These are phyloP conservation scores for Cherax destructor DNA, from an alignment of 1,140 invertebrate genomes.

Conservation along the genomic window DNA sequence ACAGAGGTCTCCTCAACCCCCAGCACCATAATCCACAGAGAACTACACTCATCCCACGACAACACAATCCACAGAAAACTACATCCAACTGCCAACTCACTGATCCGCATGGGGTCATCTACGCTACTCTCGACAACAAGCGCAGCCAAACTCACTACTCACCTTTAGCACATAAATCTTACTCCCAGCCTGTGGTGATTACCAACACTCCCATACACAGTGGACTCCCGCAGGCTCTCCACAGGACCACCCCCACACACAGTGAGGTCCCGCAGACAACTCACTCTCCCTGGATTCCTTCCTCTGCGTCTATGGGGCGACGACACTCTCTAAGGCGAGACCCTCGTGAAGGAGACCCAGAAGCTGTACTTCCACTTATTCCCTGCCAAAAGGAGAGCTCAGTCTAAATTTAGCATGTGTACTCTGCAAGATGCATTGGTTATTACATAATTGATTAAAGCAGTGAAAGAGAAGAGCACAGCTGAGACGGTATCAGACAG, in stretches of 20 bases:
- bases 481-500: too few species aligned
- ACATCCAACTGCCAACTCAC: neutral
- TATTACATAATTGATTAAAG: too few species aligned
- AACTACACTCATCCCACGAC: neutral
- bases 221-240: neutral
- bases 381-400: constrained; percentile 3
- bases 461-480: too few species aligned
- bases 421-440: too few species aligned
- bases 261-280: neutral
- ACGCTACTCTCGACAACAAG: neutral
- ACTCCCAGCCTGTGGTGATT: neutral
- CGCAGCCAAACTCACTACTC: neutral
- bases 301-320: neutral
- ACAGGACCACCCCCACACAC: neutral
- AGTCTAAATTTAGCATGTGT: neutral
- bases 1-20: neutral
- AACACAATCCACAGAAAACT: neutral
- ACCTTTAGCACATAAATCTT: neutral
- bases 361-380: neutral
- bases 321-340: neutral
- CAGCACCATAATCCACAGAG: neutral
- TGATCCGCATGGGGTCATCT: neutral
- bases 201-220: neutral
- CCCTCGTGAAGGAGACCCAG: neutral
- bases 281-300: neutral